These are phyloP conservation scores for Alsophila aescularia DNA, from an alignment of 2,888 invertebrate species.

Conservation along the genomic window DNA sequence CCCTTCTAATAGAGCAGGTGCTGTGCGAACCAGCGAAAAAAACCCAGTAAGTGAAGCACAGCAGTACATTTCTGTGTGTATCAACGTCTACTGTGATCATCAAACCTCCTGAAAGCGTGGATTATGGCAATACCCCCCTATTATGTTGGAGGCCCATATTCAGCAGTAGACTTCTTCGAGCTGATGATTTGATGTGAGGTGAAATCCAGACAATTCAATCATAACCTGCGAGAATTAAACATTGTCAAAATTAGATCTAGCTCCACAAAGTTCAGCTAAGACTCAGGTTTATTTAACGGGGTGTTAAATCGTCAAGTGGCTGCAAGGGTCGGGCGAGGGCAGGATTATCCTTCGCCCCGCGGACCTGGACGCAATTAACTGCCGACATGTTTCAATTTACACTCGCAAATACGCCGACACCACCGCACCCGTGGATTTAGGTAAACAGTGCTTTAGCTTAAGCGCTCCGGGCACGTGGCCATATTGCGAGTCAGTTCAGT, in stretches of 20 bases:
- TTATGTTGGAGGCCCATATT: too few relatives aligned
- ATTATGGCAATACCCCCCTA: too few relatives aligned
- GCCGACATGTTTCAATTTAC: conserved; percentile 82
- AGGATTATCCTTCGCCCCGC: conserved; percentile 64
- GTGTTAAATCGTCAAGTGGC: conserved; percentile 38
- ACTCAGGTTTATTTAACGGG: conserved; percentile 37
- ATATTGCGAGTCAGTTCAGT: too few relatives aligned
- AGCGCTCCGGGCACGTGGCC: too few relatives aligned
- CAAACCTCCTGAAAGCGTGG: too few relatives aligned
- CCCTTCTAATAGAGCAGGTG: too few relatives aligned
- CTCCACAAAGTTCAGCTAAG: conserved; percentile 6
- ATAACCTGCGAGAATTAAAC: background rate
- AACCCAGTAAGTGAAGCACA: too few relatives aligned
- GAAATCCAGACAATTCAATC: background rate
- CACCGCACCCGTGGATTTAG: conserved; percentile 30
- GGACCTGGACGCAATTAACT: conserved; percentile 77
- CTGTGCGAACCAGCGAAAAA: too few relatives aligned
- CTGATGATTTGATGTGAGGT: too few relatives aligned
- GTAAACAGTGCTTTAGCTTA: conserved; percentile 10
- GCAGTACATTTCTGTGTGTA: too few relatives aligned
- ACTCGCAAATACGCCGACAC: conserved; percentile 73
- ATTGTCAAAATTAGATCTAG: background rate
- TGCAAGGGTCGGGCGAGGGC: conserved; percentile 52
- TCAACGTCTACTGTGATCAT: too few relatives aligned
- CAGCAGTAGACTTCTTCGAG: too few relatives aligned